Base-by-base conservation (phyloP, 2,797 vertebrate species). In the Parauchenoglanis punctatus region DNA sequence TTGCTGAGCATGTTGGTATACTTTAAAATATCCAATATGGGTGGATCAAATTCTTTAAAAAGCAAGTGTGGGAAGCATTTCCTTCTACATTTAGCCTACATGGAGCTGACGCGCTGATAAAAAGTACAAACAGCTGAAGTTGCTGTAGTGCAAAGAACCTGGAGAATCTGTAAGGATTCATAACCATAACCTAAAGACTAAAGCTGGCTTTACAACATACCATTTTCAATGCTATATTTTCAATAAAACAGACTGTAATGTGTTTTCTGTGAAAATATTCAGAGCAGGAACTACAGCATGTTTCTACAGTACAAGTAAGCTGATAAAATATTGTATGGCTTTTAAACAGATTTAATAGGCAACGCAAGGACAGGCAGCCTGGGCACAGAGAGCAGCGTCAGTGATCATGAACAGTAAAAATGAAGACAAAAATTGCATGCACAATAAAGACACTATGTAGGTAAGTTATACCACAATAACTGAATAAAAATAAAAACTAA, bases 1-100 rank as follows among this genome's bases (percentile, higher is more conserved):
- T 40, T 35, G 54, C 31, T 11, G 18, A 23, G 76, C 28, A 78
- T 77, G 18, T 40, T 18, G 76, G 59, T 7, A 12, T 18, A 20
- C 65, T 49, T 65, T 82, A 28, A 65, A 63, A 82, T 65, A 82
- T 49, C 40, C 44, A 54, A 46, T 18, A 82, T 49, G 59, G 58
- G 44, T 83, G 81, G 44, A 28, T 49, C 61, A 49, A 52, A 65
- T 83, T 67, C 61, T 81, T 65, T 0, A 81, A 61, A 67, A 83
- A 31, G n/a, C 81, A 83, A 67, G 44, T 63, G 59, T 52, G 25
- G 35, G 6, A 78, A 81, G 40, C 58, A 67, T 49, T 83, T 67
- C 61, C 44, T 52, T 83, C 25, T 67, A 52, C 81, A 83, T 83
- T 67, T 83, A 67, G 61, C 61, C 44, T 20, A 63, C 10, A 63